Base-by-base conservation (phyloP, 2,888 invertebrate species). In the Amiota mariae region DNA sequence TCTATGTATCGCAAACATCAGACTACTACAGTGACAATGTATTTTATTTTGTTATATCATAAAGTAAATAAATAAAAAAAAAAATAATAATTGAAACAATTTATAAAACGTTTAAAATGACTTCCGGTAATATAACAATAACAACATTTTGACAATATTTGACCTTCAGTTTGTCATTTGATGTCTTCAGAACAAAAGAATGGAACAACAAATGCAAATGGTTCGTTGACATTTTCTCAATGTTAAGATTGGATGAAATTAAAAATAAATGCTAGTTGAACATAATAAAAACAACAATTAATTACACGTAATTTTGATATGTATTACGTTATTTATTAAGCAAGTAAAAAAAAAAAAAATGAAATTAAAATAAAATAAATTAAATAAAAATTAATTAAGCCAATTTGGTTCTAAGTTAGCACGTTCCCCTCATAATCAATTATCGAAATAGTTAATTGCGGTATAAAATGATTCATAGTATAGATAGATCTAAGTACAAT, bases 161-260 rank as follows among this genome's bases (percentile, higher is more conserved):
- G 18, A 66, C 47, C 48, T 64, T 64, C 47, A n/a, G 46, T 66
- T n/a, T 64, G 24, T 24, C 3, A 64, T 24, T 64, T 64, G 46
- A 47, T 15, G 20, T 8, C 36, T 64, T 12, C 4, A 64, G 18
- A 59, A 59, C 8, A 59, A 18, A 59, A 59, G 18, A 59, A 18
- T 10, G 36, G 36, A 36, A 36, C 36, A 6, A 36, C 36, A 36
- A 36, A 36, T 6, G 0, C 36, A 36, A 36, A 36, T 36, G 36
- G 36, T 36, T 36, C 36, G 6, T 36, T 36, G 36, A 36, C 36
- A 36, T 36, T 36, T 36, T 36, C 6, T 36, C 8, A 36, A 36
- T 36, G 36, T 36, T 36, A 6, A 36, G 36, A 36, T 36, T 6
- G 36, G 36, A 36, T 36, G 18, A 20, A 59, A 54, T 54, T 54